Conservation (phyloP, 2,113 vertebrate genomes). For the Meleagris gallopavo region DNA sequence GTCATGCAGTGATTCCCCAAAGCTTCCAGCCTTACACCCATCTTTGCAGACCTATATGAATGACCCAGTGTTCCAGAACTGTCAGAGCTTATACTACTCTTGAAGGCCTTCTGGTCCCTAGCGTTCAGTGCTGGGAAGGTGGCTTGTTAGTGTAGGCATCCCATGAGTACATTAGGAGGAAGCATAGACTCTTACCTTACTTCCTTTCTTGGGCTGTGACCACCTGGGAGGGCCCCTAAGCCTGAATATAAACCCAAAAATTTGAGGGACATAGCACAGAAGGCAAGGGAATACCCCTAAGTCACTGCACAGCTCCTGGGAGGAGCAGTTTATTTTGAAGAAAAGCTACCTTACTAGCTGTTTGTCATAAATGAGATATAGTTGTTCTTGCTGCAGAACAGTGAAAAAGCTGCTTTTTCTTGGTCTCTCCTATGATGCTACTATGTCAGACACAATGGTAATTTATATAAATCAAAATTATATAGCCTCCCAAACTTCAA, state of each 20-base stretch:
- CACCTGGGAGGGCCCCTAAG: background rate
- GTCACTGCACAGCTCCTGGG: background rate
- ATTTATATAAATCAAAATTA: constrained; percentile 19
- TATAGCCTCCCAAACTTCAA: background rate
- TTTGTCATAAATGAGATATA: constrained; percentile 10
- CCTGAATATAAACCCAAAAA: background rate
- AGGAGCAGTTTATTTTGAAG: background rate
- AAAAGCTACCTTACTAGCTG: constrained; percentile 29
- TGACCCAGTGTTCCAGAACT: background rate
- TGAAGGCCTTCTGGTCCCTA: background rate
- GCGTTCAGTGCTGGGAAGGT: fast-evolving
- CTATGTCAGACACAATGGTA: constrained; percentile 43
- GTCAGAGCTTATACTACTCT: fast-evolving
- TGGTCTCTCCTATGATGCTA: background rate
- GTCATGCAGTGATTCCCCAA: background rate
- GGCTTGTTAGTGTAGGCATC: background rate
- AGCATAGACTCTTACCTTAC: background rate
- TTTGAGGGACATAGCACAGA: background rate
- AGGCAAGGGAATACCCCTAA: background rate
- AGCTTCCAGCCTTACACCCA: background rate
- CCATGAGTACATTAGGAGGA: fast-evolving
- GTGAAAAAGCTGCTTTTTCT: background rate
- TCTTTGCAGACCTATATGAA: background rate
- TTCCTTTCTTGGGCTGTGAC: background rate
- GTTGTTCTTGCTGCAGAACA: constrained; percentile 29